Percentiles rank a stretch among this genome's conserved stretches.
These are phyloP conservation scores for Syritta pipiens DNA, from an alignment of 2,888 invertebrate genomes.

Conservation along the genomic window DNA sequence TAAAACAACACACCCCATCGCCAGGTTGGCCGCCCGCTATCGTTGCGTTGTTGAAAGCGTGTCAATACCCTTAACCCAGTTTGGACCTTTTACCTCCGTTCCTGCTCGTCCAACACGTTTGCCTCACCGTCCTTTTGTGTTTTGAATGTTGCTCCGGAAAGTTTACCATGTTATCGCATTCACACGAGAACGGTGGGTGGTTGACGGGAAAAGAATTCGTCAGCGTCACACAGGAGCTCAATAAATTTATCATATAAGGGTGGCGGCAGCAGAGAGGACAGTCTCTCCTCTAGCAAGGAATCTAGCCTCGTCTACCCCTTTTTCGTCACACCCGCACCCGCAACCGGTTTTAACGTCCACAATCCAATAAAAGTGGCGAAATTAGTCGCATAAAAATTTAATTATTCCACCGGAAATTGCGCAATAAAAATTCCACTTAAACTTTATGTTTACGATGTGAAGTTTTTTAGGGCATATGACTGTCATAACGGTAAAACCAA, in stretches of 20 bases:
- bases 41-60: conserved; percentile 37
- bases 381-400: conserved; percentile 69
- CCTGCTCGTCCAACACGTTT: not conserved
- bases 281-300: conserved; percentile 4
- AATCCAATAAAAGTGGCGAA: conserved; percentile 65
- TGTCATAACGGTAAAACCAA: conserved; percentile 66
- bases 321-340: not conserved
- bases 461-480: conserved; percentile 68
- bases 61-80: conserved; percentile 60
- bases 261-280: not conserved
- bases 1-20: conserved; percentile 1
- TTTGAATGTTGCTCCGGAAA: conserved; percentile 19
- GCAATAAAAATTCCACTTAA: conserved; percentile 69
- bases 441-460: conserved; percentile 69
- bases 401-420: conserved; percentile 69
- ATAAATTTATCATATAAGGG: conserved; percentile 46
- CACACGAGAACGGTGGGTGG: not conserved
- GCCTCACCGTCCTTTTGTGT: not conserved
- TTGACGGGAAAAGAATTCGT: not conserved
- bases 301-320: conserved; percentile 29
- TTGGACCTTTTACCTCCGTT: conserved; percentile 33
- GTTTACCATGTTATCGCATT: conserved; percentile 50
- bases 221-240: conserved; percentile 21
- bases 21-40: not conserved
- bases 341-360: conserved; percentile 32